phyloP scores from a whole-genome alignment of 2,797 vertebrate species.

The Eutrigla gurnardus region DNA sequence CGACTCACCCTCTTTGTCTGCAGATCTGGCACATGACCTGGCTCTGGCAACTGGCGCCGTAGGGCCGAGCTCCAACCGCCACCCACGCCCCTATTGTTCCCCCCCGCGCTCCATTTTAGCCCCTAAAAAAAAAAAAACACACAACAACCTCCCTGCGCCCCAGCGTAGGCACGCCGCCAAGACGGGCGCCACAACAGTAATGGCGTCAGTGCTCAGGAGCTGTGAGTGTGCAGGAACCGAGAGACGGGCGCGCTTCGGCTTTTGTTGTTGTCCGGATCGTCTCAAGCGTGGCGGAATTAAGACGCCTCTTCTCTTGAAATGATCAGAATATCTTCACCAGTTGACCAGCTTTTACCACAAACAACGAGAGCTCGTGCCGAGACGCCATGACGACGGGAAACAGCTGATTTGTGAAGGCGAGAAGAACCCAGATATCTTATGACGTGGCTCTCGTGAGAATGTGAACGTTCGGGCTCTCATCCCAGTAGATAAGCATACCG shows the following conservation, averaged over 20 bases:
- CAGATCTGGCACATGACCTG: conserved; percentile 64
- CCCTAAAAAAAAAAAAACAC: conserved; percentile 46
- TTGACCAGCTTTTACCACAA: not conserved
- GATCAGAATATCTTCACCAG: not conserved
- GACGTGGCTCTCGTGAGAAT: conserved; percentile 34
- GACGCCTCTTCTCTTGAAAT: conserved; percentile 12
- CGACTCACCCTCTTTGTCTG: conserved; percentile 73
- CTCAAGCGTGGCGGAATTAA: conserved; percentile 7
- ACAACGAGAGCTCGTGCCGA: not conserved
- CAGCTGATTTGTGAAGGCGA: not conserved
- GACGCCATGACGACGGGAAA: not conserved
- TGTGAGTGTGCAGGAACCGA: conserved; percentile 6
- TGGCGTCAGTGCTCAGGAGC: conserved; percentile 46
- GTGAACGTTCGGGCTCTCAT: conserved; percentile 66
- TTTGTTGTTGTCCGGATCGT: conserved; percentile 16
- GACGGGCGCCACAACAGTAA: conserved; percentile 39
- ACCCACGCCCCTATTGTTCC: conserved; percentile 70
- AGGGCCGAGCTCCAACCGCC: conserved; percentile 62
- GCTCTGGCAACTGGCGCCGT: conserved; percentile 54
- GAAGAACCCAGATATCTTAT: conserved; percentile 17
- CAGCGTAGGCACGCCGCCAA: conserved; percentile 62
- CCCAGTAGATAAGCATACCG: conserved; percentile 50
- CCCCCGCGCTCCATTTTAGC: conserved; percentile 38
- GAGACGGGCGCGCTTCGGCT: conserved; percentile 28
- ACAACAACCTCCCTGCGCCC: conserved; percentile 16